phyloP scores from a whole-genome alignment of 2,113 vertebrate species.

The Pavo muticus region DNA sequence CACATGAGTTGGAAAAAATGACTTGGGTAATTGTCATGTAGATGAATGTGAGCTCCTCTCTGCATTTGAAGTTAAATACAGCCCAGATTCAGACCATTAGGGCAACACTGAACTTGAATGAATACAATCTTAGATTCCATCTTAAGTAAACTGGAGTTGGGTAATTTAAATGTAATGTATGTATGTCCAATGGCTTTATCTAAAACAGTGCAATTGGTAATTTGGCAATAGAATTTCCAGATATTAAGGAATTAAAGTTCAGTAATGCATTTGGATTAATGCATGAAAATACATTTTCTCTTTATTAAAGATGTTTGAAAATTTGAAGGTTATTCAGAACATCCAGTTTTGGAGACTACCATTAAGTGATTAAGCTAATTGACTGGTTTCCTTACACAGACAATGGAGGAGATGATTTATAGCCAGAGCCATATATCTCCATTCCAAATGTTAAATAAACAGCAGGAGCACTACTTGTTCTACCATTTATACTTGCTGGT shows the following conservation, averaged over 20 bases:
- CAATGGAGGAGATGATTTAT: neutral
- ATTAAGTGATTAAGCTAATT: neutral
- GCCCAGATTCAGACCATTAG: neutral
- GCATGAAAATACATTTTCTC: neutral
- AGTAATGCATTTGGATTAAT: neutral
- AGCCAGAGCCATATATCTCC: neutral
- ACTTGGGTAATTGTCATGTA: no score
- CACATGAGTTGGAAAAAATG: neutral
- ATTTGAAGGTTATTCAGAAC: neutral
- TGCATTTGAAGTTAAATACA: neutral
- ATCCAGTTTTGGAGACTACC: neutral
- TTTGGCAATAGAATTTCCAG: neutral
- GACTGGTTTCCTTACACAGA: neutral
- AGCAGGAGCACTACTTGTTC: neutral
- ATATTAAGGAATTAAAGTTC: neutral
- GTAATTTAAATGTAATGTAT: neutral
- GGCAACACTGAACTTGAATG: neutral
- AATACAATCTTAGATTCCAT: neutral
- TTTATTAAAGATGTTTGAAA: neutral
- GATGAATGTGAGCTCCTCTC: neutral
- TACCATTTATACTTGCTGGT: neutral
- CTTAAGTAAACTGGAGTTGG: neutral
- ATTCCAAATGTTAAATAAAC: neutral
- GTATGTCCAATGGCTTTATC: neutral
- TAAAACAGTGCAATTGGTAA: neutral